Evolutionary conservation across 2,113 vertebrate species (phyloP).

Genomic region (Ondatra zibethicus): DNA sequence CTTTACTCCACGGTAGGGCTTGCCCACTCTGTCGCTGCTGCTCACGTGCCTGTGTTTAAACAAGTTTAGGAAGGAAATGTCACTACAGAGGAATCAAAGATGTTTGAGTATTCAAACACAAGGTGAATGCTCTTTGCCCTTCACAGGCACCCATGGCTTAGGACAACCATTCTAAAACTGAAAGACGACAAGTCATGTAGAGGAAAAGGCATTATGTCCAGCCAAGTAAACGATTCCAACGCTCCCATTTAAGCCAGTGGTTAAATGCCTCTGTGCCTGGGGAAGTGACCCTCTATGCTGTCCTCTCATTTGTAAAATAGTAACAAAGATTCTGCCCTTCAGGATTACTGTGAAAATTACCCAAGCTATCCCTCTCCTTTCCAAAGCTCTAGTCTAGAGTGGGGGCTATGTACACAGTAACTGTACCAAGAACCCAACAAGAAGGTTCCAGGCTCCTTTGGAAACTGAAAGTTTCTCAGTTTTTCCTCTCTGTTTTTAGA

Average conservation of each 20-base stretch:
- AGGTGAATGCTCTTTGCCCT: conserved; percentile 52
- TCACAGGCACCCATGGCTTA: conserved; percentile 62
- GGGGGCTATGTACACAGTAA: not conserved
- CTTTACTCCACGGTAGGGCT: conserved; percentile 98
- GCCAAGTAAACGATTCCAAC: conserved; percentile 30
- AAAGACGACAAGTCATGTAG: conserved; percentile 74
- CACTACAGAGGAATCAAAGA: conserved; percentile 33
- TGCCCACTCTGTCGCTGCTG: conserved; percentile 97
- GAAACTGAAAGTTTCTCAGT: not conserved
- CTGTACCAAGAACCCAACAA: not conserved
- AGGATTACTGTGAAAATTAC: not conserved
- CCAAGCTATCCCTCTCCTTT: not conserved
- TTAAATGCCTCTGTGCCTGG: not conserved
- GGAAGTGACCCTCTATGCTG: not conserved
- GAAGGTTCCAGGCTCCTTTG: not conserved
- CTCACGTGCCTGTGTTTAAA: conserved; percentile 93
- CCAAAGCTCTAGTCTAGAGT: not conserved
- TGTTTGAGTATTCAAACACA: conserved; percentile 50
- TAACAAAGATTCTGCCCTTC: not conserved
- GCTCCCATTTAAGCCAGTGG: conserved; percentile 21
- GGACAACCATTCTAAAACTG: conserved; percentile 69
- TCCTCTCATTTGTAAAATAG: not conserved
- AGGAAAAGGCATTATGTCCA: conserved; percentile 18
- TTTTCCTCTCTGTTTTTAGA: not conserved
- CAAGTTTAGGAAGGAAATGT: conserved; percentile 57